A percentile compares a stretch with the other conserved stretches of the same genome.
Evolutionary conservation across 2,113 vertebrate species (phyloP).

Genomic region (Apteryx owenii): DNA sequence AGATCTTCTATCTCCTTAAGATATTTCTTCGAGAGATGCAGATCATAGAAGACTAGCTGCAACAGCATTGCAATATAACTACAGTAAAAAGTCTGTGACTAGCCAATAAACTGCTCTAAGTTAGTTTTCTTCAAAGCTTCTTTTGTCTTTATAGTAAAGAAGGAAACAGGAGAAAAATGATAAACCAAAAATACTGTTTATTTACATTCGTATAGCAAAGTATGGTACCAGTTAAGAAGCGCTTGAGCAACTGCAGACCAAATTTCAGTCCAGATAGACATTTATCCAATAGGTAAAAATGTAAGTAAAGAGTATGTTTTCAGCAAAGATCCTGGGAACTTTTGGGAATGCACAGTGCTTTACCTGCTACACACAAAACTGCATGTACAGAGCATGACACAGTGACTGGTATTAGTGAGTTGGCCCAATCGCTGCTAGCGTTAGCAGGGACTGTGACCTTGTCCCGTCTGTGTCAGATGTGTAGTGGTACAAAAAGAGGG

Average conservation of each 20-base stretch:
- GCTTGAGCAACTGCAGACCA: not conserved
- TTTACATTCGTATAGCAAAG: not conserved
- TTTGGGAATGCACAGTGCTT: not conserved
- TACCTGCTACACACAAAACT: accelerated
- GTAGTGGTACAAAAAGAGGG: not conserved
- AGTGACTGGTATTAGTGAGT: not conserved
- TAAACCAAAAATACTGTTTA: not conserved
- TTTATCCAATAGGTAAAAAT: not conserved
- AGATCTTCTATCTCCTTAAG: not conserved
- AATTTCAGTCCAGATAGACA: not conserved
- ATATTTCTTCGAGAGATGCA: not conserved
- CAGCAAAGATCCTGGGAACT: not conserved
- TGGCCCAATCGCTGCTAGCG: too few relatives aligned
- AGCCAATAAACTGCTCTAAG: not conserved
- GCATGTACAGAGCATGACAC: not conserved
- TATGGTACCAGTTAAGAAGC: not conserved
- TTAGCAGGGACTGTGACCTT: not conserved
- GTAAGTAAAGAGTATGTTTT: not conserved
- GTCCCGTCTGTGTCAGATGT: not conserved
- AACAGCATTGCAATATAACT: not conserved
- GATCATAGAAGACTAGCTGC: not conserved
- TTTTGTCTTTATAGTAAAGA: not conserved
- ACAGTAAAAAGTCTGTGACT: not conserved
- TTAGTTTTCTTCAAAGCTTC: not conserved
- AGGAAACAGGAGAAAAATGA: not conserved